A percentile compares a stretch with the other conserved stretches of the same genome.
phyloP scores from a whole-genome alignment of 1,140 invertebrate genomes.

The Trichoplusia ni region DNA sequence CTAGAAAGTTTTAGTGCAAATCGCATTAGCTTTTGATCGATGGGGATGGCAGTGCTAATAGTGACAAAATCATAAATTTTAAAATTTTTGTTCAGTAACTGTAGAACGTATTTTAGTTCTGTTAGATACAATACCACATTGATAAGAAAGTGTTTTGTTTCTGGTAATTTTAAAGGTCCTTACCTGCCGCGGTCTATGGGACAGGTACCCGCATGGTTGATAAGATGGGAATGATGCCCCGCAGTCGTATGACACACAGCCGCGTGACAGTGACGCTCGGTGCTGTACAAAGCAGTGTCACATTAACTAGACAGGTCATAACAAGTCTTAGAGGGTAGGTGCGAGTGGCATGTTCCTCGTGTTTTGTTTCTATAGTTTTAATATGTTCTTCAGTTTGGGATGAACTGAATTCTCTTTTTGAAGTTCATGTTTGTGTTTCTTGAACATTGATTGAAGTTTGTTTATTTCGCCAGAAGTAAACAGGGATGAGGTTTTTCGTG shows the following conservation, averaged over 20 bases:
- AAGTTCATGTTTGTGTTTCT: too few species aligned
- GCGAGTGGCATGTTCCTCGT: too few species aligned
- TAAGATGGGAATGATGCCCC: slow-evolving; percentile 74
- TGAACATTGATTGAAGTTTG: too few species aligned
- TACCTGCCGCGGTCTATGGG: slow-evolving; percentile 68
- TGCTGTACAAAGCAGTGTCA: slow-evolving; percentile 74
- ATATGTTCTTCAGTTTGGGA: too few species aligned
- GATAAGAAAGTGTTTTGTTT: too few species aligned
- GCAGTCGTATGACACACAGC: slow-evolving; percentile 85
- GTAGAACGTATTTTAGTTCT: neutral
- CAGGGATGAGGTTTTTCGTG: too few species aligned
- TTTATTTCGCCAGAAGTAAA: too few species aligned
- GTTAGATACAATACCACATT: neutral
- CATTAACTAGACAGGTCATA: neutral
- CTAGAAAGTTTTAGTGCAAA: slow-evolving; percentile 68
- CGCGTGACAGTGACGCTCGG: slow-evolving; percentile 85
- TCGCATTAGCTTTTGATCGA: neutral
- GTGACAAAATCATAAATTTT: neutral
- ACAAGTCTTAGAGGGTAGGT: too few species aligned
- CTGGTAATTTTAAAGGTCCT: neutral
- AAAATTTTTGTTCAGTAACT: neutral
- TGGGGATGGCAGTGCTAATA: too few species aligned
- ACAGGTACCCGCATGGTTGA: slow-evolving; percentile 68
- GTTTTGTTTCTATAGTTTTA: too few species aligned
- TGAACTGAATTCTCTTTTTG: too few species aligned